Conservation (phyloP, 2,888 invertebrate species). For the Macaria notata region DNA sequence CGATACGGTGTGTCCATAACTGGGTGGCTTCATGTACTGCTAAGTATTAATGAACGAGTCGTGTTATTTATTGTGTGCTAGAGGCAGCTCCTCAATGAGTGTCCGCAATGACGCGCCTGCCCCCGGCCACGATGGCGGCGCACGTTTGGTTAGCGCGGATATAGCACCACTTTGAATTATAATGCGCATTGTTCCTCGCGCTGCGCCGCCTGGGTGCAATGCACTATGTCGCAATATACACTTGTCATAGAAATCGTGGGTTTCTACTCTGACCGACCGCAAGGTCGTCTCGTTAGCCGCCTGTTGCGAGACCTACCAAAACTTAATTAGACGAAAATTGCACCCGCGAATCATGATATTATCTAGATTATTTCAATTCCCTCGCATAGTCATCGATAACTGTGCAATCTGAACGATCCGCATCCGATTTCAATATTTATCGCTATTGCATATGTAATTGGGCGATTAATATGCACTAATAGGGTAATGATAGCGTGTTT, state of each 20-base stretch:
- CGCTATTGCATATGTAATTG: constrained; percentile 15
- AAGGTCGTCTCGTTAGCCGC: constrained; percentile 51
- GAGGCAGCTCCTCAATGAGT: constrained; percentile 45
- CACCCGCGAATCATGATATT: constrained; percentile 25
- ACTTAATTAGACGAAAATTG: constrained; percentile 29
- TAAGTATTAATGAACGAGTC: constrained; percentile 17
- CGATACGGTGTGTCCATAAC: constrained; percentile 12
- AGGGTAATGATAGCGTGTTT: constrained; percentile 15
- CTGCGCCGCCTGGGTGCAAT: constrained; percentile 72
- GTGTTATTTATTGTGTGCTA: too few species aligned
- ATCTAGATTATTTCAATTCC: constrained; percentile 18
- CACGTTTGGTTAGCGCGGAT: constrained; percentile 75
- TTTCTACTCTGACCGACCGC: constrained; percentile 55
- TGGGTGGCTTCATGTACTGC: constrained; percentile 14
- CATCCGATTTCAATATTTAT: constrained; percentile 23
- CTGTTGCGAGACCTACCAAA: constrained; percentile 35
- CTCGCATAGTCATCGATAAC: constrained; percentile 20
- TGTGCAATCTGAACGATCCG: constrained; percentile 16
- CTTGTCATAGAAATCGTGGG: constrained; percentile 75
- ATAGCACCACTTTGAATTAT: constrained; percentile 78
- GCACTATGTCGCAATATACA: constrained; percentile 71
- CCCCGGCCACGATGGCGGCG: constrained; percentile 49
- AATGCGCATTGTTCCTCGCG: constrained; percentile 77
- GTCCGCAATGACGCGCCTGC: constrained; percentile 45
- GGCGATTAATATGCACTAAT: constrained; percentile 10